These are phyloP conservation scores for Prosapia bicincta DNA, from an alignment of 2,888 invertebrate genomes.

Conservation along the genomic window DNA sequence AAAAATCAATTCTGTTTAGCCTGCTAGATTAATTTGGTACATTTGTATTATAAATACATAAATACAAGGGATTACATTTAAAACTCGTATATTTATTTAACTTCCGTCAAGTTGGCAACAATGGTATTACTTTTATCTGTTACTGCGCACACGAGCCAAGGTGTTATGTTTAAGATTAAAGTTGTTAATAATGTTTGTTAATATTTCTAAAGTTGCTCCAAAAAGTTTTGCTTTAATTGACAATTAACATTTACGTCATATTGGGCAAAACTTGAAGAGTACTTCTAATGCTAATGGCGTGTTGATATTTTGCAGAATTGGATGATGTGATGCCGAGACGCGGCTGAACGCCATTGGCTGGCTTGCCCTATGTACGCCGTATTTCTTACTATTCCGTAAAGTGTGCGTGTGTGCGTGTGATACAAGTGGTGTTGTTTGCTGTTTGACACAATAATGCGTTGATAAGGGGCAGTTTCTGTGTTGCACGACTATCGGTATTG, in stretches of 20 bases:
- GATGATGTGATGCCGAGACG: not conserved
- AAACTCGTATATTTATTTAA: too few relatives aligned
- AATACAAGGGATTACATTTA: too few relatives aligned
- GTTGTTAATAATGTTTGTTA: too few relatives aligned
- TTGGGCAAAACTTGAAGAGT: not conserved
- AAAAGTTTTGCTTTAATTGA: not conserved
- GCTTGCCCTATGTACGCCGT: not conserved
- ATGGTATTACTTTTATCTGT: too few relatives aligned
- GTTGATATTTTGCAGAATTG: not conserved
- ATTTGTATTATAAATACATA: too few relatives aligned
- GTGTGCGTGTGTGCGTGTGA: slow-evolving; percentile 29
- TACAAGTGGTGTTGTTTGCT: slow-evolving; percentile 30
- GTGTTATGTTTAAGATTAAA: too few relatives aligned
- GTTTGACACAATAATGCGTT: slow-evolving; percentile 26
- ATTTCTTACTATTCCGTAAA: not conserved
- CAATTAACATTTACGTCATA: not conserved
- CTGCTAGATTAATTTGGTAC: too few relatives aligned
- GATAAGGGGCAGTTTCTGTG: slow-evolving; percentile 5
- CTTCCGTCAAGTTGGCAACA: too few relatives aligned
- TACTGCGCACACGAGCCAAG: too few relatives aligned
- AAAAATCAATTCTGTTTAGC: too few relatives aligned
- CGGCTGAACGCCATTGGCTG: not conserved
- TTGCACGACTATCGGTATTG: slow-evolving; percentile 33
- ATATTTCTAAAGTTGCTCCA: not conserved
- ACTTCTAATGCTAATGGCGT: not conserved